Conservation (phyloP, 2,888 invertebrate genomes). For the Cataglyphis cursor region DNA sequence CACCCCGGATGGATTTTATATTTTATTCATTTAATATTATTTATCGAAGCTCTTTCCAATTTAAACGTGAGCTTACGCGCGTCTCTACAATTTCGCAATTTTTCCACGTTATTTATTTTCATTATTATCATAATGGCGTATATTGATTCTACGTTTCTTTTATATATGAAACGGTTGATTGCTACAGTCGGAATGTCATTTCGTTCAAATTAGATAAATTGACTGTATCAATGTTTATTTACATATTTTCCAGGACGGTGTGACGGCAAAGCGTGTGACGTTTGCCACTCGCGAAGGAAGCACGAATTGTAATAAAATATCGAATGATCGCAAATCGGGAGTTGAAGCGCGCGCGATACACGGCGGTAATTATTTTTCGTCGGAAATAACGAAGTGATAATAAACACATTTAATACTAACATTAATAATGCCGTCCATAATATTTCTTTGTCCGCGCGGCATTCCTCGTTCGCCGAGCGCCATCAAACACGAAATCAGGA, state of each 20-base stretch:
- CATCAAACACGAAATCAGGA: constrained; percentile 45
- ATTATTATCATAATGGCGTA: constrained; percentile 39
- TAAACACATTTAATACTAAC: constrained; percentile 56
- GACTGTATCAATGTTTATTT: constrained; percentile 53
- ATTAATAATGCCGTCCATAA: constrained; percentile 37
- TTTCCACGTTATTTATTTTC: constrained; percentile 30
- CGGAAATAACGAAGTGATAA: constrained; percentile 55
- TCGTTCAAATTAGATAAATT: constrained; percentile 54
- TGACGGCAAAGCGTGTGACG: constrained; percentile 4
- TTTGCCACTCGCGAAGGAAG: constrained; percentile 42
- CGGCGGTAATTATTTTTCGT: constrained; percentile 49
- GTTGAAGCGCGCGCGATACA: constrained; percentile 8
- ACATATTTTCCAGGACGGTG: constrained; percentile 39
- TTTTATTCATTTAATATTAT: constrained; percentile 38
- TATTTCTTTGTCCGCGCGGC: constrained; percentile 47
- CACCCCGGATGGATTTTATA: constrained; percentile 7
- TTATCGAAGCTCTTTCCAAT: constrained; percentile 12
- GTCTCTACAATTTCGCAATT: constrained; percentile 31
- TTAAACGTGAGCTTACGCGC: constrained; percentile 22
- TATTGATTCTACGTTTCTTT: constrained; percentile 49
- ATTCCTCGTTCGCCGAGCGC: constrained; percentile 29
- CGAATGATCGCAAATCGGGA: constrained; percentile 21
- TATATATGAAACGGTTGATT: constrained; percentile 44
- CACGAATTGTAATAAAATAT: constrained; percentile 41
- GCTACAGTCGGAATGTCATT: constrained; percentile 34